A percentile compares a stretch with the other conserved stretches of the same genome.
Conservation (phyloP, 92 coral and sea anemone genomes). For the Metridium senile region DNA sequence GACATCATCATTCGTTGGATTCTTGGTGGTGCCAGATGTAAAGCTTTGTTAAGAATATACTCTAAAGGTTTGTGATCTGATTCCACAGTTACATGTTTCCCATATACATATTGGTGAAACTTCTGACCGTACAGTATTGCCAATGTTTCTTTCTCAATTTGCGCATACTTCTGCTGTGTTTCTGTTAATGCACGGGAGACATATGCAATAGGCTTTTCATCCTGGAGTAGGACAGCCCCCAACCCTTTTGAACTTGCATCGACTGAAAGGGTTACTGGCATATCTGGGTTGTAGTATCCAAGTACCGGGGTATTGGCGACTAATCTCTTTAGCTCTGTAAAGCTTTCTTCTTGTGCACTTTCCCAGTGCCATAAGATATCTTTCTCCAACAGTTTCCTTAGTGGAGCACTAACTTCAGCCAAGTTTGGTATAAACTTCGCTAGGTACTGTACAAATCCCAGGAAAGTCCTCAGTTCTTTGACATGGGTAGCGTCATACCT, state of each 20-base stretch:
- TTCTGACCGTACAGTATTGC: constrained; percentile 30
- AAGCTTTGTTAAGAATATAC: constrained; percentile 26
- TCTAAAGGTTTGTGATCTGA: constrained; percentile 49
- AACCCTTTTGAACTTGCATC: constrained; percentile 37
- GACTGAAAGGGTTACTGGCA: constrained; percentile 42
- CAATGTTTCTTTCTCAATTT: constrained; percentile 40
- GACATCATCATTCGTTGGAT: constrained; percentile 18
- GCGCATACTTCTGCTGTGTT: constrained; percentile 31
- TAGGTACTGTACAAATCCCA: constrained; percentile 57
- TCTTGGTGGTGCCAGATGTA: constrained; percentile 17
- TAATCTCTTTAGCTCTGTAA: constrained; percentile 48
- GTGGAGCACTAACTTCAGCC: constrained; percentile 49
- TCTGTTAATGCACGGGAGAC: constrained; percentile 50
- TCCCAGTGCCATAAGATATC: constrained; percentile 59
- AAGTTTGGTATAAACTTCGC: constrained; percentile 58
- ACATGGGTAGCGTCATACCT: constrained; percentile 50
- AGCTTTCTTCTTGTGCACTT: constrained; percentile 46
- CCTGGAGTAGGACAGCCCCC: constrained; percentile 46
- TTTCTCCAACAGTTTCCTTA: constrained; percentile 36
- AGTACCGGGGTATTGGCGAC: constrained; percentile 51
- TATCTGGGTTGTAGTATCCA: constrained; percentile 60
- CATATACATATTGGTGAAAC: constrained; percentile 34
- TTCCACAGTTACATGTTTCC: constrained; percentile 21
- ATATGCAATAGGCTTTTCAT: constrained; percentile 51
- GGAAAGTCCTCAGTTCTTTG: constrained; percentile 61